Base-by-base conservation (phyloP, 2,888 invertebrate species). In the Sisyra nigra region DNA sequence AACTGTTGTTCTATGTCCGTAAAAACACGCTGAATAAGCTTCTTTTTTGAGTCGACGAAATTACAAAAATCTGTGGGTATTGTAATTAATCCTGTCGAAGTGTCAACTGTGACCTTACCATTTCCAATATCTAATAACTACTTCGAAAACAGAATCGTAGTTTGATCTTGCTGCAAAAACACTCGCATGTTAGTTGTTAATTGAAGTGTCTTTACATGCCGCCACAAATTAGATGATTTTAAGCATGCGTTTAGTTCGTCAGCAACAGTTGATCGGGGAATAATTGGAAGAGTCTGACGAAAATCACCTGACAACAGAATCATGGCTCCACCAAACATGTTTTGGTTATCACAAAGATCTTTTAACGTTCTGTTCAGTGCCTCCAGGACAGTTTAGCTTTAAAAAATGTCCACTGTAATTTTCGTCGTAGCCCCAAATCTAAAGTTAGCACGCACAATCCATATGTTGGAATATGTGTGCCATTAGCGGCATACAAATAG, bases 201-300 rank as follows among this genome's bases (percentile, higher is more conserved):
- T 30, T 46, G 36, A 1, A 55, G 36, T 48, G 32, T 53, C 43
- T 52, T 48, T 15, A 51, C 41, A 10, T 41, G 6, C 17, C 33
- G 13, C 33, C 41, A 41, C 13, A 41, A 41, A 41, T n/a, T 41
- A n/a, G 41, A 56, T 19, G 52, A 48, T 47, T 55, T 57, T 41
- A 55, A 42, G 47, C 55, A 56, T 47, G 53, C 54, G 47, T 57
- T 58, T 11, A 57, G 42, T 52, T 56, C 55, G 48, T 58, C 55
- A 18, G 55, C 55, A 45, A 50, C 48, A 37, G 51, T 54, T 46
- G 49, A 50, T 45, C 54, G 49, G 48, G 56, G 52, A 47, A 57
- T 53, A 18, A 55, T 53, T 47, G 55, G 54, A 33, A 56, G 45
- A 46, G 55, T 55, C 52, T 56, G 57, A 8, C 53, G 49, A 47